Conservation (phyloP, 2,888 invertebrate species). For the Chaetogeoica ovagalla region DNA sequence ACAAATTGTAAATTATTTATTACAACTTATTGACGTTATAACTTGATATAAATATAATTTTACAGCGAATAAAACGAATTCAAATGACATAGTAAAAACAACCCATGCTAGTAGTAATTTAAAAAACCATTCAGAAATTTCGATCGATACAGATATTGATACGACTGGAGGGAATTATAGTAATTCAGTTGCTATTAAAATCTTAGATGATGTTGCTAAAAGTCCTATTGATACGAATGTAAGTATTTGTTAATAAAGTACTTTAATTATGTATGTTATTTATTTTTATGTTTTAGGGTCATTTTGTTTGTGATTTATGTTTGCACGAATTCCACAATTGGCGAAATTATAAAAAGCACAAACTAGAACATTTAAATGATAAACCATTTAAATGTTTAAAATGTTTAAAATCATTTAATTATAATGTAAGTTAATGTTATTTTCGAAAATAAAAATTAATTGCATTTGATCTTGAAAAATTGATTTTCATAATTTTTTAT, state of each 20-base stretch:
- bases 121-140: conserved; percentile 16
- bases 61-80: conserved; percentile 26
- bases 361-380: conserved; percentile 47
- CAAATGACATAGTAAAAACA: not conserved
- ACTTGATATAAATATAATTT: not conserved
- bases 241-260: not conserved
- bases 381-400: conserved; percentile 45
- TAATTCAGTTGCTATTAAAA: conserved; percentile 35
- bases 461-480: too few relatives aligned
- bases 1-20: conserved; percentile 11
- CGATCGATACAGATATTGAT: conserved; percentile 7
- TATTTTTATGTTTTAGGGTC: conserved; percentile 11
- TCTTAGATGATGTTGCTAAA: conserved; percentile 30
- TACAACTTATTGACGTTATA: not conserved
- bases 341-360: conserved; percentile 39
- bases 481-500: too few relatives aligned
- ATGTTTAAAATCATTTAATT: conserved; percentile 44
- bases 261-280: not conserved
- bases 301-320: conserved; percentile 46
- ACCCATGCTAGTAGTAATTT: not conserved
- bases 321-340: conserved; percentile 35
- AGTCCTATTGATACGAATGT: conserved; percentile 37
- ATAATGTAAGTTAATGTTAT: conserved; percentile 33
- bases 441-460: too few relatives aligned
- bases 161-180: conserved; percentile 17